Evolutionary conservation across 2,113 vertebrate genomes (phyloP).

Genomic region (Thryonomys swinderianus): DNA sequence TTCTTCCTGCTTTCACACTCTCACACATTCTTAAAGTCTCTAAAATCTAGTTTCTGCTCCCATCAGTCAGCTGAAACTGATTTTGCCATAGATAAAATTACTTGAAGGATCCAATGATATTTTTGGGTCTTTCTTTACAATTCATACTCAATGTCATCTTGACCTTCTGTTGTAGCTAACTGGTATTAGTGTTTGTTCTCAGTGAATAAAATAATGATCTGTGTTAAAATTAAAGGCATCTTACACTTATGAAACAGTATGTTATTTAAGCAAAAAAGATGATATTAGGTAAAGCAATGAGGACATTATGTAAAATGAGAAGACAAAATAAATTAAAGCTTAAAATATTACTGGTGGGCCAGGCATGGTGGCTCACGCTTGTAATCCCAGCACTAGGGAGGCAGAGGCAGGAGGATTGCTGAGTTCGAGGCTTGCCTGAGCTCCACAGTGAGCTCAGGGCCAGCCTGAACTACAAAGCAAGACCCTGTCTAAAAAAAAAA

Average conservation of each 20-base stretch:
- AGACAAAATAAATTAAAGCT: neutral
- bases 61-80: neutral
- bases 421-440: too few species aligned
- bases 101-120: neutral
- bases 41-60: neutral
- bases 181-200: neutral
- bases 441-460: too few species aligned
- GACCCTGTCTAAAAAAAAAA: too few species aligned
- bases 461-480: too few species aligned
- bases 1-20: neutral
- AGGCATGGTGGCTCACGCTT: too few species aligned
- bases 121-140: neutral
- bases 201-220: neutral
- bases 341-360: constrained; percentile 12
- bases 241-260: neutral
- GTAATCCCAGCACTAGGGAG: too few species aligned
- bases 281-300: neutral
- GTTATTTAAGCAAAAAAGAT: neutral
- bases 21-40: neutral
- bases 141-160: neutral
- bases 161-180: neutral
- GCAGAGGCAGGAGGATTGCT: too few species aligned
- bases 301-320: neutral
- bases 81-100: neutral
- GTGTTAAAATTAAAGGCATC: neutral